These are phyloP conservation scores for Psittacula cyanocephala DNA, from an alignment of 2,113 vertebrate genomes.

Conservation along the genomic window DNA sequence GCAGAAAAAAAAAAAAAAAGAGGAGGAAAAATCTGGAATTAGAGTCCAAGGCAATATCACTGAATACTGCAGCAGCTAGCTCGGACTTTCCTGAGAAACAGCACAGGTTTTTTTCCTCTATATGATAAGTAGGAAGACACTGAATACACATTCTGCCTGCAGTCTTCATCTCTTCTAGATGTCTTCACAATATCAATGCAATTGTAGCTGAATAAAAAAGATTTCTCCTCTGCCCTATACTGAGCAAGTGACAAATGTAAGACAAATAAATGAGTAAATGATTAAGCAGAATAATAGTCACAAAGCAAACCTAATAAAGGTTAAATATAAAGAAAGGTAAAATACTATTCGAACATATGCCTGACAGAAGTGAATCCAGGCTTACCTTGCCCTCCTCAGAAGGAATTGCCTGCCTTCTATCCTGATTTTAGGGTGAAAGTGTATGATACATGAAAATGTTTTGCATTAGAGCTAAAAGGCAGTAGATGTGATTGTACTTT, in stretches of 20 bases:
- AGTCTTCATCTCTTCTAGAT: neutral
- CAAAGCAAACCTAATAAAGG: neutral
- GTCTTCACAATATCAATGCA: neutral
- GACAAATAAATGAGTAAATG: neutral
- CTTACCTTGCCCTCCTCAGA: neutral
- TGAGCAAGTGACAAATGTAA: neutral
- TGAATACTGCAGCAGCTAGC: neutral
- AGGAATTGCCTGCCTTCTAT: neutral
- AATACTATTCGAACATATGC: neutral
- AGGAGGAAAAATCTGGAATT: neutral
- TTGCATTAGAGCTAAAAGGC: neutral
- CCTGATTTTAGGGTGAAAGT: neutral
- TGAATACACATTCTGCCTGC: conserved; percentile 14
- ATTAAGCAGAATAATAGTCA: neutral
- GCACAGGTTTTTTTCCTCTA: neutral
- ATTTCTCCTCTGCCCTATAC: neutral
- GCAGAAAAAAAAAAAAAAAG: neutral
- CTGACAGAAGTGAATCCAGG: neutral
- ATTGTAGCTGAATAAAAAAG: neutral
- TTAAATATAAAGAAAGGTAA: neutral
- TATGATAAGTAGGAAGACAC: neutral
- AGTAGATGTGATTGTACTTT: neutral
- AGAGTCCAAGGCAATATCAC: neutral
- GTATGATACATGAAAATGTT: neutral
- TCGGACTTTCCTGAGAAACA: neutral